Base-by-base conservation (phyloP, 2,888 invertebrate species). In the Teleogryllus oceanicus region DNA sequence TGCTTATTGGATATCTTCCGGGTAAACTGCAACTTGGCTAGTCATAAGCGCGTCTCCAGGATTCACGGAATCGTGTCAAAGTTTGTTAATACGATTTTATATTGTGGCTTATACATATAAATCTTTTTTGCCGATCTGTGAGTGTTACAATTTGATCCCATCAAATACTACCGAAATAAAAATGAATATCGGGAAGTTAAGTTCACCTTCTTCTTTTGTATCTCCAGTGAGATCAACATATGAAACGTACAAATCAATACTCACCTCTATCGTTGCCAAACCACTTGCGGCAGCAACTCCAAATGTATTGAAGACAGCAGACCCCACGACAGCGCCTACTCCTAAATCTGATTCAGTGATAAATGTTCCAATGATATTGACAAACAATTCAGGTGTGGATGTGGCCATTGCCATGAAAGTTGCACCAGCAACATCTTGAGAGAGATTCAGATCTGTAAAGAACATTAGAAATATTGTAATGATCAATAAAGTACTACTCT, bases 401-500 rank as follows among this genome's bases (percentile, higher is more conserved):
- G 98, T 98, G 5, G 98, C 98, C 0, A 96, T 92, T 0, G 98
- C 94, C 95, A 98, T 96, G 84, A 99, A 98, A 0, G 98, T 98
- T 3, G 98, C 98, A 0, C 97, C 98, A 0, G 97, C 98, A 18
- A 98, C 96, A 87, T 99, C 97, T 89, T 93, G 87, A 37, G 87
- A 85, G 80, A 88, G 84, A 76, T 85, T 84, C 74, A 87, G 83
- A 81, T 85, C 87, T 87, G 84, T 4, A 80, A 79, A 20, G 3
- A 75, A 12, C 37, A 37, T 37, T 37, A 37, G 37, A 37, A 37
- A 37, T 37, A 8, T 37, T 37, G 8, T 37, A 37, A 8, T 37
- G 0, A 37, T 37, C 37, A 37, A 5, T 0, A 8, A 37, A 37
- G 37, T 37, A 5, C 8, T 37, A 0, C 37, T 8, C 37, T 37